Conservation (phyloP, 2,113 vertebrate genomes). For the Oncorhynchus masou region DNA sequence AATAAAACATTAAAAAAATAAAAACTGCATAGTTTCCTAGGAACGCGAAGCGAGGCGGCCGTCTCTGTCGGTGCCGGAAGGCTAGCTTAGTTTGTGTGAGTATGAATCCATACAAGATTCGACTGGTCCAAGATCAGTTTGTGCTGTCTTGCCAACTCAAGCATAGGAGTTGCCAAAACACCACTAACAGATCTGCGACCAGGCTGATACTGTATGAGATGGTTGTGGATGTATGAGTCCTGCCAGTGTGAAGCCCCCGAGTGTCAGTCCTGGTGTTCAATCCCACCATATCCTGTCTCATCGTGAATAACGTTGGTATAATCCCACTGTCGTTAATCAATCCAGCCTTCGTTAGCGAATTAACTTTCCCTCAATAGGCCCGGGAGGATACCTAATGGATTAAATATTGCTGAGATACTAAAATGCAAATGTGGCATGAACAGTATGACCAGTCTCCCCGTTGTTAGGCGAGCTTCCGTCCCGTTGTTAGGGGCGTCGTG, state of each 20-base stretch:
- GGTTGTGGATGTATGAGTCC: slow-evolving; percentile 8
- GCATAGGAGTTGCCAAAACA: too few species aligned
- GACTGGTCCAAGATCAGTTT: too few species aligned
- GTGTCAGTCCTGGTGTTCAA: background rate
- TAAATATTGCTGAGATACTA: slow-evolving; percentile 61
- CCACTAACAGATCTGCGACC: too few species aligned
- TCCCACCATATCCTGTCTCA: background rate
- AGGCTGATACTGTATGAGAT: too few species aligned
- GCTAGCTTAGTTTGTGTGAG: too few species aligned
- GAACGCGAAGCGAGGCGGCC: too few species aligned
- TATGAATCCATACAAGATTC: too few species aligned
- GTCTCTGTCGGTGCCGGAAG: too few species aligned
- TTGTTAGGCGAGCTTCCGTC: slow-evolving; percentile 21
- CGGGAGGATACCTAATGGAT: slow-evolving; percentile 53
- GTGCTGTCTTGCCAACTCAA: too few species aligned
- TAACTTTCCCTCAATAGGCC: slow-evolving; percentile 58
- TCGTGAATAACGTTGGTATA: background rate
- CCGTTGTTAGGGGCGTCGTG: slow-evolving; percentile 7
- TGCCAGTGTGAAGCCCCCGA: slow-evolving; percentile 33
- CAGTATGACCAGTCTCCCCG: slow-evolving; percentile 3
- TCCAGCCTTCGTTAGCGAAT: slow-evolving; percentile 44
- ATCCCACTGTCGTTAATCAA: slow-evolving; percentile 41
- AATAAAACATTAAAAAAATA: too few species aligned
- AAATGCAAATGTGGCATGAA: slow-evolving; percentile 51
- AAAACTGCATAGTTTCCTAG: too few species aligned